Evolutionary conservation across 2,888 invertebrate genomes (phyloP).

Genomic region (Drosophila histrio): DNA sequence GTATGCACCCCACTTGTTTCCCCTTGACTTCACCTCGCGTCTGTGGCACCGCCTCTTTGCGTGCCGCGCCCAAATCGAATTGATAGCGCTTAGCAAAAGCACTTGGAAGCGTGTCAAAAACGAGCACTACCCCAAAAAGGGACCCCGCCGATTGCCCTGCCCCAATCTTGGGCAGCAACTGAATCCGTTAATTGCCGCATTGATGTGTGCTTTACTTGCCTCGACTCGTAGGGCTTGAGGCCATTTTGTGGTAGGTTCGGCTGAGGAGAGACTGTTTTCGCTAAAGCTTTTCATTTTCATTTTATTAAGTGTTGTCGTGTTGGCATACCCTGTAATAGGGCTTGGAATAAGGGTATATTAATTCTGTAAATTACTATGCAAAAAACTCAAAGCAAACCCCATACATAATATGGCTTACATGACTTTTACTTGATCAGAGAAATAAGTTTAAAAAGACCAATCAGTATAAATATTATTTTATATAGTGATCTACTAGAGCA

Average conservation of each 20-base stretch:
- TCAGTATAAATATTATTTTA: too few relatives aligned
- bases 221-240: constrained; percentile 18
- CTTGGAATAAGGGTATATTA: background rate
- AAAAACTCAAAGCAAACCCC: too few relatives aligned
- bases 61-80: constrained; percentile 66
- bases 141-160: constrained; percentile 3
- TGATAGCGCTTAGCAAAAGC: constrained; percentile 53
- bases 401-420: too few relatives aligned
- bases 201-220: constrained; percentile 51
- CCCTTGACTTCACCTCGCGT: background rate
- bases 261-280: constrained; percentile 4
- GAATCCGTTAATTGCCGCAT: constrained; percentile 59
- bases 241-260: constrained; percentile 31
- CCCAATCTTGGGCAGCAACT: constrained; percentile 14
- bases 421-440: too few relatives aligned
- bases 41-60: constrained; percentile 55
- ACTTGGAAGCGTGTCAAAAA: constrained; percentile 71
- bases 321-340: constrained; percentile 12
- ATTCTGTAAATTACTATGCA: background rate
- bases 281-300: constrained; percentile 30
- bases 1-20: background rate
- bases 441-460: too few relatives aligned
- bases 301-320: constrained; percentile 41
- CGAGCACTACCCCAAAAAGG: constrained; percentile 23
- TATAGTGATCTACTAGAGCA: too few relatives aligned